Base-by-base conservation (phyloP, 2,888 invertebrate genomes). In the Bedellia somnulentella region DNA sequence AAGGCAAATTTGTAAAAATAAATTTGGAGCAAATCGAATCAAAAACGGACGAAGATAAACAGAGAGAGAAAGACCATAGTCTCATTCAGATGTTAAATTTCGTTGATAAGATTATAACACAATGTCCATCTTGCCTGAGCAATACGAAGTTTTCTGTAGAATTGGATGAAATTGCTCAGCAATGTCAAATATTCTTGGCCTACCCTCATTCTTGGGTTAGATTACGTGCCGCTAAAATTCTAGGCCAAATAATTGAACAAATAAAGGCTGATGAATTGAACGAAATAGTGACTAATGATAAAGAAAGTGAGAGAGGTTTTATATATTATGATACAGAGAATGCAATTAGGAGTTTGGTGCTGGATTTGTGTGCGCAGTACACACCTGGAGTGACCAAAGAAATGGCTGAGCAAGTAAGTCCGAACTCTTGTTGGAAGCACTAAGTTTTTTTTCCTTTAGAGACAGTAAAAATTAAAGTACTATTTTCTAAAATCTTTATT, bases 191-290 rank as follows among this genome's bases (percentile, higher is more conserved):
- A 11, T 78, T 91, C 24, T 54, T 95, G 10, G 83, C 80, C 0
- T 86, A 95, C 56, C 87, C 90, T 9, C 94, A 95, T 52, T 80
- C 84, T 17, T 93, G 93, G 93, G 90, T 95, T 0, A 80, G 93
- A 31, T 66, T 91, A 26, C 81, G 82, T 34, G 80, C 92, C 0
- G 81, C 86, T 0, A 89, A 91, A 53, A 78, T 93, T 37, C 59
- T 94, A 24, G 87, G 88, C 0, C 78, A 82, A 27, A 75, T 93
- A 29, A 63, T 95, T 31, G 70, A 81, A 1, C 60, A 78, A 1
- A 78, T 86, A 27, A 80, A 88, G 46, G 61, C 79, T 5, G 78
- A 79, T 1, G 78, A 82, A 35, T 63, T 90, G 26, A 78, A 81
- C 13, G 44, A 47, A 26, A 44, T 80, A 33, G 48, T 82, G 4